A percentile compares a stretch with the other conserved stretches of the same genome.
Evolutionary conservation across 2,113 vertebrate species (phyloP).

Genomic region (Cryptotis parvus): DNA sequence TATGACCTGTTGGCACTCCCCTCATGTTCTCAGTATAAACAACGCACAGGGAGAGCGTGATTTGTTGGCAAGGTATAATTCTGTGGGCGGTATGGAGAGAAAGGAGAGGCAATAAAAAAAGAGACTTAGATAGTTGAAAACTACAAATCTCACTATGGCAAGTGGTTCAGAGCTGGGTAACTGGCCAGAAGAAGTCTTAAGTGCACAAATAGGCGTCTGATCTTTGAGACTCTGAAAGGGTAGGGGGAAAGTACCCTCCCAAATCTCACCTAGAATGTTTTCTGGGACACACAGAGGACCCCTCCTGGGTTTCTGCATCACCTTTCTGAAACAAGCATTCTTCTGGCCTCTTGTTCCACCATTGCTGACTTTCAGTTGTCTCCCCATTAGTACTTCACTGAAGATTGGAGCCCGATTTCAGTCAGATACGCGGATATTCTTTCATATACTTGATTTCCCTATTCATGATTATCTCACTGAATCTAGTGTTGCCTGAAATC

Average conservation of each 20-base stretch:
- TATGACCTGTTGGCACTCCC: conserved; percentile 49
- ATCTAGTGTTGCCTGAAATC: not conserved
- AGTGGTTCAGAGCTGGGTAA: conserved; percentile 42
- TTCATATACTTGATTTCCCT: not conserved
- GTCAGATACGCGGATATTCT: not conserved
- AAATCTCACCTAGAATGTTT: fast-evolving
- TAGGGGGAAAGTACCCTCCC: not conserved
- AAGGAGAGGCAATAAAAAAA: conserved; percentile 76
- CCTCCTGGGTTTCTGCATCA: not conserved
- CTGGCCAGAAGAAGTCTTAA: conserved; percentile 49
- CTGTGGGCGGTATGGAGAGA: conserved; percentile 65
- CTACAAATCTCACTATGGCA: conserved; percentile 73
- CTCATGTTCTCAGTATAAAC: conserved; percentile 45
- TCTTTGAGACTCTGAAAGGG: conserved; percentile 45
- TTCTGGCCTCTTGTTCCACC: not conserved
- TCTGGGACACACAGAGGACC: not conserved
- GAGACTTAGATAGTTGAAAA: conserved; percentile 68
- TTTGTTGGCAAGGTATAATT: conserved; percentile 59
- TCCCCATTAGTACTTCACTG: not conserved
- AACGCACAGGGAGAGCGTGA: not conserved
- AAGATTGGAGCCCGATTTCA: not conserved
- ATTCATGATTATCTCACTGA: not conserved
- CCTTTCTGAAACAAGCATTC: not conserved
- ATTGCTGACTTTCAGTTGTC: not conserved
- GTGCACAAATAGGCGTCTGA: not conserved